phyloP scores from a whole-genome alignment of 2,888 invertebrate species.

The Xanthia icteritia region DNA sequence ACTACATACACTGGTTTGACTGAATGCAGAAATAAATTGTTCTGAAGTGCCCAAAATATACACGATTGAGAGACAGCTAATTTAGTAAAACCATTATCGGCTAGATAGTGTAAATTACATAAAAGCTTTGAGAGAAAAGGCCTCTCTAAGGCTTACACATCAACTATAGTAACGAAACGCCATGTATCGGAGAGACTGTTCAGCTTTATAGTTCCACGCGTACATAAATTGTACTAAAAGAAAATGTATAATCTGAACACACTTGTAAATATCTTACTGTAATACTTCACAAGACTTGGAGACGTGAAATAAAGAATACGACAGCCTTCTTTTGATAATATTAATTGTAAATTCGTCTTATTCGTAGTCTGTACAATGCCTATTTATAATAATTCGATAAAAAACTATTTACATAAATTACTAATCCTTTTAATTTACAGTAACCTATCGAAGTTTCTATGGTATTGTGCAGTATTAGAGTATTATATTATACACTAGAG shows the following conservation, averaged over 20 bases:
- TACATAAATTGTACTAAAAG: slow-evolving; percentile 8
- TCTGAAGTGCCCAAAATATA: slow-evolving; percentile 61
- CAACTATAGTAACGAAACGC: slow-evolving; percentile 30
- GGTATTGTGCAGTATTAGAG: slow-evolving; percentile 58
- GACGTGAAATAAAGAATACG: slow-evolving; percentile 40
- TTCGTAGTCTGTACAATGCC: slow-evolving; percentile 60
- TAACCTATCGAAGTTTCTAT: slow-evolving; percentile 46
- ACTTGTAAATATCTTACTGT: slow-evolving; percentile 52
- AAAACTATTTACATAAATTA: slow-evolving; percentile 62
- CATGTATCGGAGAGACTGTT: slow-evolving; percentile 51
- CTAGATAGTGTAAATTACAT: slow-evolving; percentile 54
- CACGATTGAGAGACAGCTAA: slow-evolving; percentile 31
- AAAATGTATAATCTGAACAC: slow-evolving; percentile 32
- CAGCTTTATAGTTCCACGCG: slow-evolving; percentile 13
- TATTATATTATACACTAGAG: slow-evolving; percentile 44
- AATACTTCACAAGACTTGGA: slow-evolving; percentile 60
- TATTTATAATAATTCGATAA: slow-evolving; percentile 58
- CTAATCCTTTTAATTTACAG: slow-evolving; percentile 47
- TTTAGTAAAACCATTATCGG: slow-evolving; percentile 51
- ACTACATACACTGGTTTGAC: slow-evolving; percentile 65
- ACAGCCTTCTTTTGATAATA: slow-evolving; percentile 62
- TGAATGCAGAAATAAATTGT: slow-evolving; percentile 53
- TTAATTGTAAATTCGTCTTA: slow-evolving; percentile 64
- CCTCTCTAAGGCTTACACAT: slow-evolving; percentile 47
- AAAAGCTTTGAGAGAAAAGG: slow-evolving; percentile 50